Base-by-base conservation (phyloP, 2,888 invertebrate species). In the Leptodirus hochenwartii region DNA sequence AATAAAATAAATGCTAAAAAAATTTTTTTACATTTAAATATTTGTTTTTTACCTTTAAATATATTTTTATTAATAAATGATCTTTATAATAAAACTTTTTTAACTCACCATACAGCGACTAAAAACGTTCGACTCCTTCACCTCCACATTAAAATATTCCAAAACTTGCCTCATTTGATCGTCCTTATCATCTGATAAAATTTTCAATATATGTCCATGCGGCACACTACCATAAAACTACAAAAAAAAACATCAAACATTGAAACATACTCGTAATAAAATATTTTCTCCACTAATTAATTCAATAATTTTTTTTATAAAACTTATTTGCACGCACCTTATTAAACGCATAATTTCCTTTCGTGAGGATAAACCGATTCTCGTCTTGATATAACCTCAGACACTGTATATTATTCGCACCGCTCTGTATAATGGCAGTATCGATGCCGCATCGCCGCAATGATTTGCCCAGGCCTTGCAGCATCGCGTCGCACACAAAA, bases 101-200 rank as follows among this genome's bases (percentile, higher is more conserved):
- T n/a, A n/a, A n/a, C n/a, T n/a, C 51, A 72, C 69, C 53, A 71
- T 66, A 53, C 85, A 85, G 41, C 77, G 61, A 43, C 66, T 73
- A 43, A 78, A 71, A 36, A 81, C 63, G 51, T 81, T 66, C 35
- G 59, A 60, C 46, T 65, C 60, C 16, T 59, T 62, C 27, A 81
- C 59, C 24, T 50, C 47, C 32, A 84, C 59, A 46, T 71, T 69
- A 47, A 72, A 81, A 47, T 66, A 61, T 28, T 54, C 54, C 17
- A 82, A 49, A 28, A 81, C 67, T 50, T 73, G 69, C 33, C 61
- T 52, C 16, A 79, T 50, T 47, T 82, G 81, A 27, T 72, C 66
- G 31, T 64, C 61, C 6, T 62, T 44, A 33, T 56, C 53, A 17
- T 62, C 61, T 30, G 61, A 55, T 8, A 55, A 47, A 24, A 81